Evolutionary conservation across 23 tunicate genomes (phyloP).

Genomic region (Corella eumyota): DNA sequence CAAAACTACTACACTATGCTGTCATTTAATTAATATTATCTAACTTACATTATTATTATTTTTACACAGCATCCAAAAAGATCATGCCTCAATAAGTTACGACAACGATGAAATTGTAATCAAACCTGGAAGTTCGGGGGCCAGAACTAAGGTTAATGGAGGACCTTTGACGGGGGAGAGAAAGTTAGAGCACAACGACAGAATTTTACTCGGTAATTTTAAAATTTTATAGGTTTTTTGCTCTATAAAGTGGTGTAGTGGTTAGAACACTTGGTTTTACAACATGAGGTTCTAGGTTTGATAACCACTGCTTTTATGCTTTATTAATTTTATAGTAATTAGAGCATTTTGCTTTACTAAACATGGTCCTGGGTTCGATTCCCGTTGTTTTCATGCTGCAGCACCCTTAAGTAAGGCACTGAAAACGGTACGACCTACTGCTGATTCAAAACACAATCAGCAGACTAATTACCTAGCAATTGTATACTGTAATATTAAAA

Average conservation of each 20-base stretch:
- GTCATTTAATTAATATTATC: too few species aligned
- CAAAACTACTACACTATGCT: too few species aligned
- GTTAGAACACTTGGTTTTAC: too few species aligned
- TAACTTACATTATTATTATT: too few species aligned
- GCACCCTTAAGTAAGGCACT: too few species aligned
- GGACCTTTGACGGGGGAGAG: conserved; percentile 91
- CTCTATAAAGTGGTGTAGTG: background rate
- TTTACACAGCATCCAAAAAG: conserved; percentile 67
- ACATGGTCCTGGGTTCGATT: background rate
- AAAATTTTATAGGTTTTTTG: too few species aligned
- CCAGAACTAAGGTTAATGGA: conserved; percentile 90
- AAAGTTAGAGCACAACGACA: conserved; percentile 81
- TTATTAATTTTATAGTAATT: background rate
- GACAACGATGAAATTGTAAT: conserved; percentile 77
- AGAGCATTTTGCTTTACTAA: background rate
- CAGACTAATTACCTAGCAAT: too few species aligned
- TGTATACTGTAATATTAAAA: too few species aligned
- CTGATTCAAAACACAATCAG: too few species aligned
- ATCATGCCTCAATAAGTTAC: conserved; percentile 51
- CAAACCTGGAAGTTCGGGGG: conserved; percentile 80
- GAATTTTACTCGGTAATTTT: conserved; percentile 88
- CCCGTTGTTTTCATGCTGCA: too few species aligned
- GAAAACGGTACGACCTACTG: too few species aligned
- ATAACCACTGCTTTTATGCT: background rate
- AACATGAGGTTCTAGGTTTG: too few species aligned